Evolutionary conservation across 1,140 invertebrate genomes (phyloP).

Genomic region (Zaprionus kolodkinae): DNA sequence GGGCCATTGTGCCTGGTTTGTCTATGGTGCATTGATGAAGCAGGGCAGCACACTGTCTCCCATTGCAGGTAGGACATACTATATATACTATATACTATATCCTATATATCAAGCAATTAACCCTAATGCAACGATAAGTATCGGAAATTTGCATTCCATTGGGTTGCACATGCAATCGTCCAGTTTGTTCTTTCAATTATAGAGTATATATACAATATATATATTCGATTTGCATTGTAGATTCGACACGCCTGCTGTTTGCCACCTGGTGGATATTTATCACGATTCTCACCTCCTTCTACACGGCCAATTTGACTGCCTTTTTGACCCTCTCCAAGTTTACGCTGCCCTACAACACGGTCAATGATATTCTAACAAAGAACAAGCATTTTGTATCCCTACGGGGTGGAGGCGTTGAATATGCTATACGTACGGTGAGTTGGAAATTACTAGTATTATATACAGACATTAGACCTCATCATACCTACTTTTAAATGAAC

Average conservation of each 20-base stretch:
- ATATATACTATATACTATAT: not conserved
- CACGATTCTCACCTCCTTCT: constrained; percentile 94
- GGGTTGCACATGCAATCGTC: constrained; percentile 48
- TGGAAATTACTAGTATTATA: not conserved
- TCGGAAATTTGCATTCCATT: constrained; percentile 44
- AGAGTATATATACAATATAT: constrained; percentile 16
- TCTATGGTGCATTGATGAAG: constrained; percentile 94
- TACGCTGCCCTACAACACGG: constrained; percentile 89
- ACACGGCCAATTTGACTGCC: constrained; percentile 95
- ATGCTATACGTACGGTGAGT: constrained; percentile 87
- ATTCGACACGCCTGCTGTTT: constrained; percentile 92
- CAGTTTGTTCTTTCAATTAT: constrained; percentile 68
- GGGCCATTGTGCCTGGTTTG: constrained; percentile 92
- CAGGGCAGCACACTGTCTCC: constrained; percentile 93
- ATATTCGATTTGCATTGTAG: constrained; percentile 85
- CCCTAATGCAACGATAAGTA: constrained; percentile 59
- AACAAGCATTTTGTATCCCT: constrained; percentile 88
- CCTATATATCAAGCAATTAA: constrained; percentile 48
- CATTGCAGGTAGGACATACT: constrained; percentile 87
- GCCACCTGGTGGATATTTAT: constrained; percentile 97
- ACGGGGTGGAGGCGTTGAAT: constrained; percentile 88
- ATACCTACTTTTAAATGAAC: too few relatives aligned
- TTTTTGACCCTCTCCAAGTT: constrained; percentile 94
- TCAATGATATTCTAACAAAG: constrained; percentile 88
- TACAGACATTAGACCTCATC: not conserved